Evolutionary conservation across 1,140 invertebrate genomes (phyloP), one percentile per base, ranked within the genome.

Genomic region (Brachionus calyciflorus): DNA sequence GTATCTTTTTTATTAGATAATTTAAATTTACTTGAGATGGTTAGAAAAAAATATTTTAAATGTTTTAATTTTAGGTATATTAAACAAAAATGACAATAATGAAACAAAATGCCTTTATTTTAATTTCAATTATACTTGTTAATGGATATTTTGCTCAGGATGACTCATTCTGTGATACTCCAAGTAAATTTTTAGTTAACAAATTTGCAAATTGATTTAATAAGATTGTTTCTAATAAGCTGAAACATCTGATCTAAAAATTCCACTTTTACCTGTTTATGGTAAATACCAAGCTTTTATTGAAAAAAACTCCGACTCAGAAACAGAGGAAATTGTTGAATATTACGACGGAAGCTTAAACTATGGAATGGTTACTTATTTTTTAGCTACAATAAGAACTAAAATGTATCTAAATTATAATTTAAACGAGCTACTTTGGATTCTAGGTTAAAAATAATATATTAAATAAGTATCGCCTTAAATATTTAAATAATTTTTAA

Each of bases 261-360:
- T 73, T 37, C 69, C 69, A 12, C 19, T 12, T 37, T 12, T 73
- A 37, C 46, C 46, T 4, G 69, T 40, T 28, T n/a, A 40, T 28
- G 30, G 30, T 19, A 2, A 30, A 55, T 73, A 51, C 30, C 69
- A 40, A 49, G 69, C 28, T 12, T 14, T 51, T 10, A 53, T 73
- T 9, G 69, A 73, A 55, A 73, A 73, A 55, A 73, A 73, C 30
- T 12, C 28, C 3, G 26, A 73, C 10, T 44, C 19, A 21, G 33
- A 37, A 7, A 73, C 69, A 21, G 46, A 73, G 41, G 69, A 73
- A 55, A 51, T 49, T 3, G 26, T 7, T 14, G 69, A 73, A 73
- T 26, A 26, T 40, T 73, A 51, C 28, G 46, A 73, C 17, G 69
- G 69, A 10, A 28, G 9, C 30, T 6, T 41, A 1, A 55, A 73